Base-by-base conservation (phyloP, 1,140 invertebrate species). In the Drosophila orena region DNA sequence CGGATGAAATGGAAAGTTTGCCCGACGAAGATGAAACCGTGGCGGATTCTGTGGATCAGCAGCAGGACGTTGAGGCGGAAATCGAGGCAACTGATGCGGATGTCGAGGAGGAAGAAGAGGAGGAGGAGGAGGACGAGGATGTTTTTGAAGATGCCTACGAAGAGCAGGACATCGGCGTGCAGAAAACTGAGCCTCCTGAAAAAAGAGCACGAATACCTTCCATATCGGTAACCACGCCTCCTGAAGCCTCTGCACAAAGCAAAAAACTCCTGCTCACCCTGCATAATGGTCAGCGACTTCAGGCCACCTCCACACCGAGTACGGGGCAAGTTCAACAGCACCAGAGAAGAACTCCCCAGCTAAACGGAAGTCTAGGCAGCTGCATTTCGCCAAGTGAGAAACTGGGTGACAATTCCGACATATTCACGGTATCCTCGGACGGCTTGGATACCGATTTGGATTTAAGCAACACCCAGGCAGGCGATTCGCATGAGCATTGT, bases 381-480 rank as follows among this genome's bases (percentile, higher is more conserved):
- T 91, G 91, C 44, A 86, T 92, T 11, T 91, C 91, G 34, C 85
- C 91, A 0, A 92, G 86, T 43, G 91, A 92, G 42, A 92, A 92
- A 12, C n/a, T 91, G 10, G 90, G 90, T 1, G 91, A 92, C 20
- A 91, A 91, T 57, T 92, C 91, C 0, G 91, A 92, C 53, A 92
- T 92, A 30, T 92, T 92, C 20, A 92, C 91, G 0, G 91, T 92
- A 0, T 92, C 91, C 0, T 92, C 91, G 0, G 91, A 92, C 75
- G 91, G 91, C 0, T 40, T 92, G 38, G 91, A 92, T 14, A 92
- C 91, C 0, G 91, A 92, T 73, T 50, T 92, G 43, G 91, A 92
- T 72, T 35, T 92, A n/a, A 91, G 91, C 49, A 91, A 91, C 27
- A 85, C 72, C 4, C 78, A 78, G 44, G 79, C 76, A 2, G 90